phyloP scores from a whole-genome alignment of 2,113 vertebrate species.

The Sander vitreus region DNA sequence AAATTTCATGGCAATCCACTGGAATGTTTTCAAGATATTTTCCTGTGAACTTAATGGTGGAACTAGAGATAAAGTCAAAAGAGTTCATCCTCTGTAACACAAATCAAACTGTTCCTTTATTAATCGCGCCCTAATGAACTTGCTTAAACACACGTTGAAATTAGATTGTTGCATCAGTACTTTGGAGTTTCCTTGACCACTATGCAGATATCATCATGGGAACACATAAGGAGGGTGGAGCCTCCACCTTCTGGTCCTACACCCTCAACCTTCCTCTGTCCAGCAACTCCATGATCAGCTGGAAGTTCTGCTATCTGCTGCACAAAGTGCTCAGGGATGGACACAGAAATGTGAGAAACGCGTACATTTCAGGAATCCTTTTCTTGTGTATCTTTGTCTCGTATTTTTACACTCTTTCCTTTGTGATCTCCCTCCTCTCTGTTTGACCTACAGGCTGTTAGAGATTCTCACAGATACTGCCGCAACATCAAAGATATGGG shows the following conservation, averaged over 20 bases:
- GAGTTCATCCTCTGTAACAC: neutral
- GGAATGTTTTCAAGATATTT: neutral
- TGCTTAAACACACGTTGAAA: neutral
- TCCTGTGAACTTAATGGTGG: neutral
- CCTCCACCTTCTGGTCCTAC: slow-evolving; percentile 93
- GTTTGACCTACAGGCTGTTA: slow-evolving; percentile 46
- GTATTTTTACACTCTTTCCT: neutral
- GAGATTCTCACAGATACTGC: slow-evolving; percentile 65
- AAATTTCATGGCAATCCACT: neutral
- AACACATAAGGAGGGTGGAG: slow-evolving; percentile 93
- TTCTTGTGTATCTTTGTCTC: fast-evolving
- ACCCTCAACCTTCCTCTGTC: slow-evolving; percentile 91
- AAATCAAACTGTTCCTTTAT: neutral
- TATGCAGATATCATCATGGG: slow-evolving; percentile 88
- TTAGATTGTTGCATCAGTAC: neutral
- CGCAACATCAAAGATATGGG: slow-evolving; percentile 75
- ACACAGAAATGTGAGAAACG: slow-evolving; percentile 86
- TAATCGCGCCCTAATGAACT: neutral
- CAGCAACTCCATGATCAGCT: slow-evolving; percentile 93
- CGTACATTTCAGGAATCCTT: neutral
- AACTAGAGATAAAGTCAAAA: neutral
- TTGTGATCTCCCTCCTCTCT: neutral
- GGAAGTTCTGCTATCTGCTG: slow-evolving; percentile 98
- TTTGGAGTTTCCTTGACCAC: slow-evolving; percentile 83
- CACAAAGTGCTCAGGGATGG: slow-evolving; percentile 95